Evolutionary conservation across 2,113 vertebrate genomes (phyloP), one percentile per base, ranked within the genome.

Genomic region (Prochilodus magdalenae): DNA sequence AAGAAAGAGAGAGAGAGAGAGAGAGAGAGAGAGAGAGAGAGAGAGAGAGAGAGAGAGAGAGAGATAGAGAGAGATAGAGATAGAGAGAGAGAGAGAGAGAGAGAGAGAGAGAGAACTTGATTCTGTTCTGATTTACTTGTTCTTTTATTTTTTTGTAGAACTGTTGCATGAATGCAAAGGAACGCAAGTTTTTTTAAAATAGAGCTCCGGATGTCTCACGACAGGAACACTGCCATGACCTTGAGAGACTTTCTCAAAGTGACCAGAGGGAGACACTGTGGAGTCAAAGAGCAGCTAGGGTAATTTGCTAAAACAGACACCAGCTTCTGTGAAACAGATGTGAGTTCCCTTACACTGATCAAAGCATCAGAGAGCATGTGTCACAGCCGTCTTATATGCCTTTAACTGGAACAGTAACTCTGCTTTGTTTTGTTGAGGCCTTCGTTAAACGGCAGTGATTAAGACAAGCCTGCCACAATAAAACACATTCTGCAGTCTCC

Each of bases 251-350:
- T 10, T 20, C 36, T 49, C 14, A 29, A 11, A 55, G 27, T 63
- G 18, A 73, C 80, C 84, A 83, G 49, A 29, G 53, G 80, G 62
- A 26, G 84, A 60, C 84, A 72, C 18, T 47, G 33, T 75, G 12
- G 47, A 57, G 80, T 74, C 40, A 66, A 80, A 11, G 36, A 47
- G 44, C 24, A 75, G 5, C 27, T 75, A 44, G 79, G 36, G 22
- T 59, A 55, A 29, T 3, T 59, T 29, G 73, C 74, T 57, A 57
- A 75, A 40, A 67, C 30, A 44, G 60, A 74, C 63, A 65, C 40
- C 24, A 4, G 4, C 26, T 29, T 26, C n/a, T 78, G 62, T 53
- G 79, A 65, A 75, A 70, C 62, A 62, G 51, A 29, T 70, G 79
- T 63, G 26, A 12, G 71, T 26, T 40, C 44, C 51, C 53, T 18